phyloP scores from a whole-genome alignment of 2,888 invertebrate species.

The Spisula subtruncata region DNA sequence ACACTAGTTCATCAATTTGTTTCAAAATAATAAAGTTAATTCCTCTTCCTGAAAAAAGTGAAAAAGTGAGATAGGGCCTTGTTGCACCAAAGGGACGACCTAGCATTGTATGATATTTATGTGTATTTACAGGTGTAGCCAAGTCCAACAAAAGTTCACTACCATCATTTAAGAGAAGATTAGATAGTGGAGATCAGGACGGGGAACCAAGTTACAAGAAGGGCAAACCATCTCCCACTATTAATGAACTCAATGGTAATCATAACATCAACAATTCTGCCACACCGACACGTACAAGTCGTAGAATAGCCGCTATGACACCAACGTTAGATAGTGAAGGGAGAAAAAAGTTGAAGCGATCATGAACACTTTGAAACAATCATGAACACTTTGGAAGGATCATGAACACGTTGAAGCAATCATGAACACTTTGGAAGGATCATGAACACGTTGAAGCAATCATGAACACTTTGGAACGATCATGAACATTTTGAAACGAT shows the following conservation, averaged over 20 bases:
- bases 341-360: conserved; percentile 75
- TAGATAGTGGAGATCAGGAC: conserved; percentile 28
- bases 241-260: conserved; percentile 50
- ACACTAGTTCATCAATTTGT: too few relatives aligned
- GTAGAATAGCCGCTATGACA: conserved; percentile 81
- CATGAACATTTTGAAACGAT: too few relatives aligned
- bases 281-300: conserved; percentile 81
- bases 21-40: too few relatives aligned
- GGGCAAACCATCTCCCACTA: conserved; percentile 43
- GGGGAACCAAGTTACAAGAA: conserved; percentile 64
- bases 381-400: too few relatives aligned
- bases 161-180: conserved; percentile 32
- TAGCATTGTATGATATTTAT: background rate
- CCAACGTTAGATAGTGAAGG: conserved; percentile 77
- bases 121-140: conserved; percentile 1
- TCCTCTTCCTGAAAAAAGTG: too few relatives aligned
- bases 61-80: too few relatives aligned
- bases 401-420: too few relatives aligned
- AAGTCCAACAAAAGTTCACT: conserved; percentile 1
- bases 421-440: too few relatives aligned
- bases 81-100: too few relatives aligned
- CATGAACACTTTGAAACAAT: conserved; percentile 28
- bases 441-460: too few relatives aligned
- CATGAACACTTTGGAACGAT: too few relatives aligned
- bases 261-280: conserved; percentile 26